Evolutionary conservation across 2,113 vertebrate species (phyloP), one percentile per base, ranked within the genome.

Genomic region (Arvicanthis niloticus): DNA sequence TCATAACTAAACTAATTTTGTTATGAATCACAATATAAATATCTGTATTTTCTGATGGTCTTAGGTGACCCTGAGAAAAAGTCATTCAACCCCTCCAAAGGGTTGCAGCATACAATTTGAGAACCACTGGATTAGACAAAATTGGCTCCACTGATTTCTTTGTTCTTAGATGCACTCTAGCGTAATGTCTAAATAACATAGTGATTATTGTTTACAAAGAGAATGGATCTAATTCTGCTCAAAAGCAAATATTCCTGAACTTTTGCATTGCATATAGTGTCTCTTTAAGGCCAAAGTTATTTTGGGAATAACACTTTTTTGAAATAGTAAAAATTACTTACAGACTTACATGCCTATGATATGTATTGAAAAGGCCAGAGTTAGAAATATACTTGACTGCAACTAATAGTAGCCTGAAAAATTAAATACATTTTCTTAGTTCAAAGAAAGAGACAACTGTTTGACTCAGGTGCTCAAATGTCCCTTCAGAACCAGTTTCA

Each of bases 121-220:
- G 70, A 72, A 19, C 70, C 37, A 21, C 70, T 21, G 37, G 17
- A 19, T n/a, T 72, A 72, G 40, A 40, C 65, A 84, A 48, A 91
- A 81, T 60, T 72, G 42, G 26, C 40, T 82, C 24, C 60, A 19
- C 6, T 0, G 77, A 82, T 94, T 82, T 24, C 45, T 58, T 72
- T 89, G 42, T 15, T 89, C 29, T 82, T 81, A 37, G 3, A 56
- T 21, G 22, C 31, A 81, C 26, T 45, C n/a, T 92, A 73, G 70
- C 3, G 45, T 84, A 78, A 78, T 58, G 88, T 84, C 40, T 85
- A 92, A 73, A 42, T 90, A 92, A 72, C 29, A 56, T 88, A 90
- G 85, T 37, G 1, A 88, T 89, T 78, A 58, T 37, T 62, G 37
- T 72, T 94, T 91, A 48, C 4, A 95, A 37, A 85, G 17, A 88